Percentiles rank a stretch among this genome's conserved stretches.
Evolutionary conservation across 2,888 invertebrate species (phyloP).

Genomic region (Sinodicranocentrus sp.): DNA sequence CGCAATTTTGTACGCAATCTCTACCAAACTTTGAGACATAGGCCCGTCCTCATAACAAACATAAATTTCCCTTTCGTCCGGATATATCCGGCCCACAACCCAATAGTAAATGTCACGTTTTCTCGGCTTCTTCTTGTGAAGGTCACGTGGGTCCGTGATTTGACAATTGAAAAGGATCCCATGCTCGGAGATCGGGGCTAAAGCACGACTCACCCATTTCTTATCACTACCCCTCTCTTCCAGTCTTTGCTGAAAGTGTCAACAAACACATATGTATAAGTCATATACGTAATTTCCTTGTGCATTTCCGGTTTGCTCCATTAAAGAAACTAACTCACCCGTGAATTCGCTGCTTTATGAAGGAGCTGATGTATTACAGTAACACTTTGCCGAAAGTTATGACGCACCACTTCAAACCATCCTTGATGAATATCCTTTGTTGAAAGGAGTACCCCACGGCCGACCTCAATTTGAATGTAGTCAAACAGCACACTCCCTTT

Average conservation of each 20-base stretch:
- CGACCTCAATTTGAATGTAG: slow-evolving; percentile 75
- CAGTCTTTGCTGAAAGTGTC: slow-evolving; percentile 64
- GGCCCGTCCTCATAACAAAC: slow-evolving; percentile 74
- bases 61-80: slow-evolving; percentile 73
- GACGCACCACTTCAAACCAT: slow-evolving; percentile 67
- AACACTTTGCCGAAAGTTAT: slow-evolving; percentile 72
- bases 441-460: slow-evolving; percentile 70
- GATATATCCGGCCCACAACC: slow-evolving; percentile 75
- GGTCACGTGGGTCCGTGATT: slow-evolving; percentile 62
- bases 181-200: slow-evolving; percentile 74
- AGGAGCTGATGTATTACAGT: slow-evolving; percentile 72
- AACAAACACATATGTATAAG: not conserved
- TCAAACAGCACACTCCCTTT: slow-evolving; percentile 73
- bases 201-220: slow-evolving; percentile 74
- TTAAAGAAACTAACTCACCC: no score
- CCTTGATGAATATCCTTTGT: slow-evolving; percentile 56
- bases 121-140: slow-evolving; percentile 71
- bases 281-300: no score
- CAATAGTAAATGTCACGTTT: slow-evolving; percentile 71
- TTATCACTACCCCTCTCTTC: slow-evolving; percentile 70
- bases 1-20: slow-evolving; percentile 75
- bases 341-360: slow-evolving; percentile 72
- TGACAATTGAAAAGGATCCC: slow-evolving; percentile 74
- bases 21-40: slow-evolving; percentile 70
- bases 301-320: no score